Evolutionary conservation across 1,140 invertebrate genomes (phyloP), one percentile per base, ranked within the genome.

Genomic region (Listronotus oregonensis): DNA sequence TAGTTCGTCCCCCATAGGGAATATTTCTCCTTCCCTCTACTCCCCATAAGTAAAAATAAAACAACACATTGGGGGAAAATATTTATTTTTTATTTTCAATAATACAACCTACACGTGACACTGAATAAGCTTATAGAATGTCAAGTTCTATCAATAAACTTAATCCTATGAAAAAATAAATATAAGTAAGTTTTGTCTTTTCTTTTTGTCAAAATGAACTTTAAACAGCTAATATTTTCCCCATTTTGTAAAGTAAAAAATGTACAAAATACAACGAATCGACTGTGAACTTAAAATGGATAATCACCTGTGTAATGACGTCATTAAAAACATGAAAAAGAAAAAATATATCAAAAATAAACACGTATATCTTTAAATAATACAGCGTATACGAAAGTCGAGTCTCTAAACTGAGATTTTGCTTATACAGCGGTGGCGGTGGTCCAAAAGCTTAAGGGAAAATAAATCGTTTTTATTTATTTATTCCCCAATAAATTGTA

Each of bases 171-270:
- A 15, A 31, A 50, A 37, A 37, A 37, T 37, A 37, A 37, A 37
- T 37, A 37, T 37, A 37, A 4, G n/a, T n/a, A 47, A 15, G 27
- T 27, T 21, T 18, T 21, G 47, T 31, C 21, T 21, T 18, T 21
- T n/a, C n/a, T n/a, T n/a, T 21, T 12, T 10, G 21, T 15, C 50
- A 60, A 68, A 68, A 71, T 50, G 47, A 50, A 50, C 21, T 50
- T 70, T 70, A 66, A 72, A 68, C 67, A 70, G 71, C 11, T 56
- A 59, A 62, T 43, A 47, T 49, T 63, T 62, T 59, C 66, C 69
- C 69, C 61, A 46, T 56, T 55, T 64, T 43, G n/a, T 61, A 64
- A 27, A 56, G 39, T 56, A 47, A 60, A 14, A 37, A 37, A 37
- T 10, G 8, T 37, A 37, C 34, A 37, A 37, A 37, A 37, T 12